Conservation (phyloP, 1,140 invertebrate genomes). For the Magallana angulata region DNA sequence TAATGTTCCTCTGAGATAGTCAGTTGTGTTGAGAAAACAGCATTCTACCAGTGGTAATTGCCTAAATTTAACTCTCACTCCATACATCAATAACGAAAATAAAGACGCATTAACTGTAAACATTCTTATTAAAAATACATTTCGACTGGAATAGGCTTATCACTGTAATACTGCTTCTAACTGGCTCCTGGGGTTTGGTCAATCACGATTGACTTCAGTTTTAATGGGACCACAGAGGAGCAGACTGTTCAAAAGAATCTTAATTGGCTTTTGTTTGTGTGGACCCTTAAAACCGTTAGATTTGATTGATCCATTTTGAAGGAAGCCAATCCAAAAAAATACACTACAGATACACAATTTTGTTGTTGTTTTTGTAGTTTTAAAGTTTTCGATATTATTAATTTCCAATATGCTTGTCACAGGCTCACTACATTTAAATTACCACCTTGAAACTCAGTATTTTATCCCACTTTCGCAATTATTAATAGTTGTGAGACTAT, state of each 20-base stretch:
- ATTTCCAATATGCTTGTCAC: too few relatives aligned
- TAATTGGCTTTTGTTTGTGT: slow-evolving; percentile 21
- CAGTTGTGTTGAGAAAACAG: too few relatives aligned
- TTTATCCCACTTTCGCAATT: too few relatives aligned
- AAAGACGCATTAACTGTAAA: neutral
- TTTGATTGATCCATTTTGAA: neutral
- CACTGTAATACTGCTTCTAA: neutral
- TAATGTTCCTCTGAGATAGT: too few relatives aligned
- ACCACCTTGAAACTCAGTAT: too few relatives aligned
- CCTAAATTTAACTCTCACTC: too few relatives aligned
- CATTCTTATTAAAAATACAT: neutral
- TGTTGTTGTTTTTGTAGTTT: too few relatives aligned
- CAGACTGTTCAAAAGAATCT: neutral
- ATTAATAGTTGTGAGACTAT: too few relatives aligned
- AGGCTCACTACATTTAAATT: too few relatives aligned
- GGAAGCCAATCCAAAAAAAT: neutral
- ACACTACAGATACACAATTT: neutral
- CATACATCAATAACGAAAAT: neutral
- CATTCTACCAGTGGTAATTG: too few relatives aligned
- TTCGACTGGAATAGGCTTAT: neutral
- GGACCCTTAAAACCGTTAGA: neutral
- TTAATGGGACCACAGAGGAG: neutral
- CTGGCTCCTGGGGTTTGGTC: too few relatives aligned
- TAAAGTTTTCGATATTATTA: too few relatives aligned
- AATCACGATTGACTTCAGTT: neutral